Evolutionary conservation across 92 coral and sea anemone species (phyloP), one percentile per base, ranked within the genome.

Genomic region (Porites evermanni): DNA sequence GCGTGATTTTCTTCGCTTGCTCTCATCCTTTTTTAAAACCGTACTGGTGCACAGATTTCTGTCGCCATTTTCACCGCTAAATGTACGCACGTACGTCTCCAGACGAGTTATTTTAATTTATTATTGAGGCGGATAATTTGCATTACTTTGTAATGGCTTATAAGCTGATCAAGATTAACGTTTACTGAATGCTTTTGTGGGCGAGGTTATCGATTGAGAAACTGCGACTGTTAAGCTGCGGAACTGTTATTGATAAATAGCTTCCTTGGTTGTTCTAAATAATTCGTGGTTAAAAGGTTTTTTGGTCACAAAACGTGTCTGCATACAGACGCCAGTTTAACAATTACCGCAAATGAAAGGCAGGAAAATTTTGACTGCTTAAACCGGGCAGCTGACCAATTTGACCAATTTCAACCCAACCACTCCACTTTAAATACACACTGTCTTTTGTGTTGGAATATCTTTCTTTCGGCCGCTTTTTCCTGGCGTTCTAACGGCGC

Each of bases 121-220:
- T 73, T 83, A 73, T 73, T 72, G 73, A 18, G 65, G 72, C 29
- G 14, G 87, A 73, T 74, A 81, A 73, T 73, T 83, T 83, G 87
- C 87, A 83, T 73, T 73, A 83, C 72, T 70, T 66, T 53, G 59
- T 56, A 12, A 12, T 58, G 23, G 20, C 12, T 75, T 83, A 50
- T 73, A 21, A 32, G 64, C 23, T 74, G 87, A 63, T 74, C 80
- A 51, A 83, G 79, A 74, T 63, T 61, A 66, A 60, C 66, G 73
- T 13, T 72, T 67, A 47, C 70, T 38, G 64, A 51, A 63, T 72
- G 63, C 26, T 73, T 17, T 51, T 74, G 87, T 73, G 87, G 87
- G 80, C 50, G 64, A 53, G 47, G 63, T 52, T 17, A 83, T 20
- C 51, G 72, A 64, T 83, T 47, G 63, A 70, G 17, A 74, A 63